Percentiles rank a stretch among this genome's conserved stretches.
Conservation (phyloP, 1,140 invertebrate genomes). For the Plodia interpunctella region DNA sequence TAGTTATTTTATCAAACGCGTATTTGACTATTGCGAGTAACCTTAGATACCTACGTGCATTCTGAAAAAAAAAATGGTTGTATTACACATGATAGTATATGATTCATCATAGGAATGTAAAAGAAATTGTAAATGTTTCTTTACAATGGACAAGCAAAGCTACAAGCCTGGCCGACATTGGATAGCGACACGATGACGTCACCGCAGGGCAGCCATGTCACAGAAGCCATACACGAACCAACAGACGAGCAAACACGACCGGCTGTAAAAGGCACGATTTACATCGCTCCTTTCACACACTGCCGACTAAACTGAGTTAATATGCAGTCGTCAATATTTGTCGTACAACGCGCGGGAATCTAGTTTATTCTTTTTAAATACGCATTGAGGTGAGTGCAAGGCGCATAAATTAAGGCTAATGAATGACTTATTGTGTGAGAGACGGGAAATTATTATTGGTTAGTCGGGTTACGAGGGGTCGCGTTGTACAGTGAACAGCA, state of each 20-base stretch:
- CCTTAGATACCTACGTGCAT: no score
- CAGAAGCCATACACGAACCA: conserved; percentile 52
- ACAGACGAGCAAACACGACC: conserved; percentile 31
- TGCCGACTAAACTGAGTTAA: conserved; percentile 25
- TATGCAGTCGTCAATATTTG: conserved; percentile 32
- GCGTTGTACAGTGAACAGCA: no score
- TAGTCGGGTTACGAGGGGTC: conserved; percentile 43
- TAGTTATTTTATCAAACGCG: no score
- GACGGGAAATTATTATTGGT: conserved; percentile 72
- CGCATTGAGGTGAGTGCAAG: conserved; percentile 56
- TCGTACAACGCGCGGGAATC: conserved; percentile 24
- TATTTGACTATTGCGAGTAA: no score
- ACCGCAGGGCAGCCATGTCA: conserved; percentile 55
- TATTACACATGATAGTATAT: no score
- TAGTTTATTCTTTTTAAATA: conserved; percentile 27
- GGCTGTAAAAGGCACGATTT: conserved; percentile 30
- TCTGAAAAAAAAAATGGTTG: no score
- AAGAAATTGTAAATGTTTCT: background rate
- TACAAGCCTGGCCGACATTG: conserved; percentile 21
- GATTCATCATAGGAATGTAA: background rate
- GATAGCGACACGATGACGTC: conserved; percentile 56
- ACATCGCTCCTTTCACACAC: conserved; percentile 44
- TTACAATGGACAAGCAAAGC: background rate
- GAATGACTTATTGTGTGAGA: conserved; percentile 70
- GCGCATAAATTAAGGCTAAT: conserved; percentile 74